Evolutionary conservation across 2,888 invertebrate species (phyloP).

Genomic region (Hyposoter didymator): DNA sequence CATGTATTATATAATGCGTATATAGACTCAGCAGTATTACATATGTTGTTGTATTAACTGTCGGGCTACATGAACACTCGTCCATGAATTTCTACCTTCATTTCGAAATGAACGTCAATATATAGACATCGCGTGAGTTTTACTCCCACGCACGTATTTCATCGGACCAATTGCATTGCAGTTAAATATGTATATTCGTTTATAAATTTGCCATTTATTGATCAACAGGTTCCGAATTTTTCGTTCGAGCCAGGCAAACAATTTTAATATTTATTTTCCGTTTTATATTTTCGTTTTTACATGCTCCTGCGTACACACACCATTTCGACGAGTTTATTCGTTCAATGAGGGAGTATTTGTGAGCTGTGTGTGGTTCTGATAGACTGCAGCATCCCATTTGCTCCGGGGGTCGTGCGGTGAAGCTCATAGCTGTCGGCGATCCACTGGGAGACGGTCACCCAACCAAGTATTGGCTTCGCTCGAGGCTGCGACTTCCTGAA

Average conservation of each 20-base stretch:
- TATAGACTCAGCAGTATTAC: conserved; percentile 17
- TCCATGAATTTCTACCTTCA: conserved; percentile 29
- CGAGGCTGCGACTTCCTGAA: not conserved
- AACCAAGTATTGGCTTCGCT: not conserved
- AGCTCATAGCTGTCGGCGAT: too few relatives aligned
- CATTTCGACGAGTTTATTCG: too few relatives aligned
- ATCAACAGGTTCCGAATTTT: not conserved
- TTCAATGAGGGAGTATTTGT: too few relatives aligned
- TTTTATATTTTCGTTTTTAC: not conserved
- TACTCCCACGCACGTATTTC: not conserved
- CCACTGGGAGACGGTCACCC: not conserved
- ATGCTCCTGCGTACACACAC: too few relatives aligned
- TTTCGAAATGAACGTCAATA: not conserved
- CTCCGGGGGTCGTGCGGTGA: too few relatives aligned
- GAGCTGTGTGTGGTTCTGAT: too few relatives aligned
- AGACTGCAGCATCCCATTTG: too few relatives aligned
- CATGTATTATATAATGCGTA: conserved; percentile 25
- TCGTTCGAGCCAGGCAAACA: not conserved
- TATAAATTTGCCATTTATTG: conserved; percentile 33
- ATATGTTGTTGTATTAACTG: conserved; percentile 38
- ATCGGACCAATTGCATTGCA: conserved; percentile 18
- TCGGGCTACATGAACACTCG: conserved; percentile 15
- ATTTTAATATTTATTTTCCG: not conserved
- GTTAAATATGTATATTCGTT: conserved; percentile 20
- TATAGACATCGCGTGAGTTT: conserved; percentile 25